Evolutionary conservation across 2,113 vertebrate species (phyloP).

Genomic region (Melanerpes aurifrons): DNA sequence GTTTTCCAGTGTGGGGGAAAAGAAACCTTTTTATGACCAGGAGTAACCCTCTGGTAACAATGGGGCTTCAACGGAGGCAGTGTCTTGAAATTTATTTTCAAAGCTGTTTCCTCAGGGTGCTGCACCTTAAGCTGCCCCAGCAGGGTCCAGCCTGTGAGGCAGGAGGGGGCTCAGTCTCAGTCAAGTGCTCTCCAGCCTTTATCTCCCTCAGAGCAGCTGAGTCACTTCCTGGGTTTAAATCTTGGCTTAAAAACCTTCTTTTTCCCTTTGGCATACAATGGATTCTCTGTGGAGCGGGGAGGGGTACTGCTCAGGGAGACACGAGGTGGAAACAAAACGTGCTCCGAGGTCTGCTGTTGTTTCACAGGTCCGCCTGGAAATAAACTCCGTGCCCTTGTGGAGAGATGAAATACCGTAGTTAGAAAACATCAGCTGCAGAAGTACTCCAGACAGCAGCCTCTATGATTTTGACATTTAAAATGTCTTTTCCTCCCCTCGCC

Average conservation of each 20-base stretch:
- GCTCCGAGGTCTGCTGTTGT: background rate
- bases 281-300: conserved; percentile 19
- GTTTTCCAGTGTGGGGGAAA: background rate
- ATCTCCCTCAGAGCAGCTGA: conserved; percentile 46
- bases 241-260: conserved; percentile 34
- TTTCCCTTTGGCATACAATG: background rate
- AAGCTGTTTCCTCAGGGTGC: background rate
- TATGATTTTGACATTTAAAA: background rate
- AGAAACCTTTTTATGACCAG: conserved; percentile 39
- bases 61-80: background rate
- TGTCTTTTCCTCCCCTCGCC: background rate
- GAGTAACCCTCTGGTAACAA: background rate
- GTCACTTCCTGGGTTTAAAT: conserved; percentile 67
- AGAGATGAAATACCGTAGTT: background rate
- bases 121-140: background rate
- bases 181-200: conserved; percentile 12
- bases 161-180: background rate
- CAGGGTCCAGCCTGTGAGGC: background rate
- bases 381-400: background rate
- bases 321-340: conserved; percentile 3
- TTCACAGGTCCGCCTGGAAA: conserved; percentile 28
- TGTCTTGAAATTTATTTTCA: background rate
- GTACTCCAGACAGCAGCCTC: background rate
- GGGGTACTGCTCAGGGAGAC: background rate
- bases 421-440: conserved; percentile 7